Base-by-base conservation (phyloP, 2,797 vertebrate genomes). In the Oreonectes daqikongensis region DNA sequence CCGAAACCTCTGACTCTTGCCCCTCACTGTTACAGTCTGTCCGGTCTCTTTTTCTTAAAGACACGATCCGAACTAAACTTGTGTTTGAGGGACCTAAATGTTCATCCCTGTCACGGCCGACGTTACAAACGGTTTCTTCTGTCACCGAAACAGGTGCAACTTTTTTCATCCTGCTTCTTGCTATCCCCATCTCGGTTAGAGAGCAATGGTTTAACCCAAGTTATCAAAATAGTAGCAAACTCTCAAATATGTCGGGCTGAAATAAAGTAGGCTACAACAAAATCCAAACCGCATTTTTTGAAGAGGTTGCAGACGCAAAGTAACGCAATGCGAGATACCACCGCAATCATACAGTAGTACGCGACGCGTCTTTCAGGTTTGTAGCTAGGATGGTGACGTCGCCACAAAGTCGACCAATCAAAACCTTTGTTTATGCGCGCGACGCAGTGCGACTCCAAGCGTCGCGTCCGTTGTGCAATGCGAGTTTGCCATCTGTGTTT, bases 141-240 rank as follows among this genome's bases (percentile, higher is more conserved):
- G 71, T 74, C 35, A 84, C 81, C 22, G 84, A 83, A 75, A 74
- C 90, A 81, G 93, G 91, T 84, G 92, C 88, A 15, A 93, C 90
- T 77, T 76, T 93, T 77, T 90, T 93, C 44, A 89, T 87, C 71
- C 90, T 85, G 85, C 92, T 93, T 17, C 87, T 85, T 0, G 87
- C 87, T 80, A 83, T 90, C 55, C 93, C 92, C 93, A 93, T 94
- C 59, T 72, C 67, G 60, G 4, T 59, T 20, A 59, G 2, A 55
- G 3, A 17, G 1, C 55, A 57, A 59, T 2, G 32, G 28, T 11
- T 50, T 18, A 42, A 14, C 12, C 35, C 8, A 14, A 30, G 14
- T 59, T 59, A 30, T 18, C 26, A 28, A 6, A 30, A 17, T n/a
- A n/a, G n/a, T n/a, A n/a, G n/a, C 12, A 26, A 8, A n/a, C 4